Evolutionary conservation across 37 sponge, comb jelly and placozoan species (phyloP).

Genomic region (Aplysina aerophoba): DNA sequence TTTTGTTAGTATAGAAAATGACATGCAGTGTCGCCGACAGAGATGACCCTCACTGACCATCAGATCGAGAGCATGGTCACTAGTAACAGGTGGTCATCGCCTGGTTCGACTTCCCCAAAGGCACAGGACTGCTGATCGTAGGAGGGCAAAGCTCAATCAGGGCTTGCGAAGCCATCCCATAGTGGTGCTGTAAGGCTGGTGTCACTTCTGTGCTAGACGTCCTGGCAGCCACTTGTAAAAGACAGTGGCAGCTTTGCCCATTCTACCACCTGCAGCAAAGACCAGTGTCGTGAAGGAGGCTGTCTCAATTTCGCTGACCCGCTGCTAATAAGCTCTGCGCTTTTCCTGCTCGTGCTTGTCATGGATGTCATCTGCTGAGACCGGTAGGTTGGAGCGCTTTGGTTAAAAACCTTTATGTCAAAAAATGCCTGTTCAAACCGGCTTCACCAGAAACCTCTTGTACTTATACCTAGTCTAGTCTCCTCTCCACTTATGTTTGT

Average conservation of each 20-base stretch:
- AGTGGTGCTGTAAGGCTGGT: neutral
- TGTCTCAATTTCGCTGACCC: neutral
- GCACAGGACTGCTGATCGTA: neutral
- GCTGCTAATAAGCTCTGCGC: neutral
- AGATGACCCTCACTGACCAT: no score
- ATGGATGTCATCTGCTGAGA: neutral
- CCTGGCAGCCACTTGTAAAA: neutral
- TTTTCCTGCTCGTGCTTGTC: neutral
- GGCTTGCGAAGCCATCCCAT: neutral
- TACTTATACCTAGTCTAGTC: neutral
- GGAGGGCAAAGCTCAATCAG: neutral
- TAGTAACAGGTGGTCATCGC: no score
- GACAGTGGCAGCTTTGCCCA: constrained; percentile 5
- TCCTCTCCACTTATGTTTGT: neutral
- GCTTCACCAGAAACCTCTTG: constrained; percentile 2
- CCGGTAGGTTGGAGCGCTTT: neutral
- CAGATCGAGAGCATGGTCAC: no score
- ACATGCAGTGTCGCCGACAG: no score
- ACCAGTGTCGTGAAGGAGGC: constrained; percentile 1
- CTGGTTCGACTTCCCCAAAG: neutral
- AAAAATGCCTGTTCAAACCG: neutral
- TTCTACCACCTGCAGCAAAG: constrained; percentile 1
- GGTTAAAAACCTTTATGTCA: no score
- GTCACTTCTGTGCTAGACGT: neutral
- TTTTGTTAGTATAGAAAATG: no score